A percentile compares a stretch with the other conserved stretches of the same genome.
phyloP scores from a whole-genome alignment of 2,888 invertebrate genomes.

The Endomychus coccineus region DNA sequence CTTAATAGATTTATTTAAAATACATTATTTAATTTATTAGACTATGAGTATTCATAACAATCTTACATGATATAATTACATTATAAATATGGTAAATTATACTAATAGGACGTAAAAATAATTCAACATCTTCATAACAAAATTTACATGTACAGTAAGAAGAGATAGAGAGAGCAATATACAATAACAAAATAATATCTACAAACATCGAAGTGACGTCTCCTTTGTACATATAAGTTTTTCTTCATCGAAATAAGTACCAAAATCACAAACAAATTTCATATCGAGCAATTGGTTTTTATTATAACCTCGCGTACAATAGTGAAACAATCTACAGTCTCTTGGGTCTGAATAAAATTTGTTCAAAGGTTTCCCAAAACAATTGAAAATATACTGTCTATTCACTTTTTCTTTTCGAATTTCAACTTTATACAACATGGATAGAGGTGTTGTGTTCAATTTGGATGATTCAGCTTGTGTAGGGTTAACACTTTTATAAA shows the following conservation, averaged over 20 bases:
- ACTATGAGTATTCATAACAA: constrained; percentile 36
- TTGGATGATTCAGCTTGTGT: constrained; percentile 33
- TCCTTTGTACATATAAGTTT: constrained; percentile 46
- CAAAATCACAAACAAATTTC: constrained; percentile 53
- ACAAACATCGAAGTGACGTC: constrained; percentile 40
- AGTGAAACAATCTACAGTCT: constrained; percentile 54
- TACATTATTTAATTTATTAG: constrained; percentile 34
- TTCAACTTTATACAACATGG: constrained; percentile 36
- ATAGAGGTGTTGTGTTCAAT: constrained; percentile 37
- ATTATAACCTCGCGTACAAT: constrained; percentile 53
- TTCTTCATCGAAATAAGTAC: constrained; percentile 49
- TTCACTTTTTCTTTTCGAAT: constrained; percentile 27
- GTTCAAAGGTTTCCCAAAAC: constrained; percentile 48
- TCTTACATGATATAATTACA: constrained; percentile 29
- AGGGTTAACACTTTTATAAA: constrained; percentile 39
- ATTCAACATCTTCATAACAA: constrained; percentile 6
- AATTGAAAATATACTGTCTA: constrained; percentile 45
- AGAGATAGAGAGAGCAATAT: no score
- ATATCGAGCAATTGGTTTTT: constrained; percentile 51
- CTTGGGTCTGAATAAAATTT: constrained; percentile 52
- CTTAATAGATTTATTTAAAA: constrained; percentile 20
- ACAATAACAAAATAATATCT: constrained; percentile 24
- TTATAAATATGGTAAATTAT: constrained; percentile 16
- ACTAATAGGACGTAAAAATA: constrained; percentile 14
- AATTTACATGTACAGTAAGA: no score